phyloP scores from a whole-genome alignment of 2,888 invertebrate species.

The Atethmia centrago region DNA sequence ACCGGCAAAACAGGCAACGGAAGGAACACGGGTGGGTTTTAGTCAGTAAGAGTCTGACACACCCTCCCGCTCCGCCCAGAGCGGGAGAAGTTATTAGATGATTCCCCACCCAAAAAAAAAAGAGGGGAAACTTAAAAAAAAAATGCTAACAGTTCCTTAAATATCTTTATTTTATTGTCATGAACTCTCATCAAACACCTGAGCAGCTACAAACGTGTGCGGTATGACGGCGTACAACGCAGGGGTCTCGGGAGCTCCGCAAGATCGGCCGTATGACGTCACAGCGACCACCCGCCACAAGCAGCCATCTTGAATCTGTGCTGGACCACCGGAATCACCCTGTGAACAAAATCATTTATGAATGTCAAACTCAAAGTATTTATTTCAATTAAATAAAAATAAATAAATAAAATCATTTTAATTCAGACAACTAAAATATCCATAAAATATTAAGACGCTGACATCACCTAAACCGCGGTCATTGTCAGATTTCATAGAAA shows the following conservation, averaged over 20 bases:
- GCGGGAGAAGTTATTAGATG: too few relatives aligned
- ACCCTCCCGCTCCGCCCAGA: too few relatives aligned
- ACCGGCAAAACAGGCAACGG: too few relatives aligned
- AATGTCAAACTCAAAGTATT: background rate
- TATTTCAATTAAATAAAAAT: too few relatives aligned
- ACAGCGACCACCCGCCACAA: slow-evolving; percentile 84
- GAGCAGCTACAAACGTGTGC: slow-evolving; percentile 69
- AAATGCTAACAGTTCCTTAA: background rate
- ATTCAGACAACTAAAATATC: too few relatives aligned
- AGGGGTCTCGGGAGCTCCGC: slow-evolving; percentile 83
- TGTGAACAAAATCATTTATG: slow-evolving; percentile 54
- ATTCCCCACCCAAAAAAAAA: too few relatives aligned
- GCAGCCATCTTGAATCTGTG: slow-evolving; percentile 84
- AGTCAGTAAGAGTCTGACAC: too few relatives aligned
- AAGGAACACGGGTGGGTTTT: too few relatives aligned
- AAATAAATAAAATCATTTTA: too few relatives aligned
- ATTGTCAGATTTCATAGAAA: too few relatives aligned
- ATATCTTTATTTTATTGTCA: slow-evolving; percentile 20
- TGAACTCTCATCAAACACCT: slow-evolving; percentile 57
- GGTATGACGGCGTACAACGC: slow-evolving; percentile 81
- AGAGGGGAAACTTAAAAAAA: background rate
- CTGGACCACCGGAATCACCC: slow-evolving; percentile 88
- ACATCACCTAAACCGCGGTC: too few relatives aligned
- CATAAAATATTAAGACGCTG: too few relatives aligned
- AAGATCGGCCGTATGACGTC: slow-evolving; percentile 84